A percentile compares a stretch with the other conserved stretches of the same genome.
phyloP scores from a whole-genome alignment of 2,797 vertebrate genomes.

The Trematomus bernacchii region DNA sequence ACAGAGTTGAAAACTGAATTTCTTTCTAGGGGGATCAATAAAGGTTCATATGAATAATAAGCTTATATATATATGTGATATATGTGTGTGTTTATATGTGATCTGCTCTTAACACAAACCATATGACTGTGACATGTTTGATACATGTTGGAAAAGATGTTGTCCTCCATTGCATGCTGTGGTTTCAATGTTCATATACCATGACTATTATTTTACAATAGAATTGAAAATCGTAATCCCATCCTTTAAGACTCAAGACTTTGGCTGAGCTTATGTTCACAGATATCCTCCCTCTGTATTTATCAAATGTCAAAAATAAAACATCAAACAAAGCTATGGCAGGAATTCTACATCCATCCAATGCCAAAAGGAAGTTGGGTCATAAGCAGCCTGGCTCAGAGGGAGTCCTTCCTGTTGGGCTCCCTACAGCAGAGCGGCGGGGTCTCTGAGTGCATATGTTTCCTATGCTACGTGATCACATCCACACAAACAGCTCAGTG shows the following conservation, averaged over 20 bases:
- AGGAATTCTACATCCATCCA: not conserved
- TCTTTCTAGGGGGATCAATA: too few relatives aligned
- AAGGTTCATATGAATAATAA: too few relatives aligned
- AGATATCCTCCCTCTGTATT: not conserved
- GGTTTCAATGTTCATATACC: too few relatives aligned
- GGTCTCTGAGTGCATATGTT: constrained; percentile 51
- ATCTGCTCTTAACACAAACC: too few relatives aligned
- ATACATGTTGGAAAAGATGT: too few relatives aligned
- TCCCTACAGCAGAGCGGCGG: constrained; percentile 17
- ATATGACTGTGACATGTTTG: too few relatives aligned
- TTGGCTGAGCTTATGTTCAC: not conserved
- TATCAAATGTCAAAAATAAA: constrained; percentile 7
- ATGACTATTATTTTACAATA: too few relatives aligned
- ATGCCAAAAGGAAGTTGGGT: not conserved
- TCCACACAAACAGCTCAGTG: constrained; percentile 22
- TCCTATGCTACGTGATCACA: constrained; percentile 37
- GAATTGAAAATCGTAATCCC: too few relatives aligned
- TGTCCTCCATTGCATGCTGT: too few relatives aligned
- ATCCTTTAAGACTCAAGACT: not conserved
- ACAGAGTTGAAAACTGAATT: too few relatives aligned
- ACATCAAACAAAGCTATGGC: not conserved
- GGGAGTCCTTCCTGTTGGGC: constrained; percentile 25
- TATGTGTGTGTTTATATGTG: too few relatives aligned
- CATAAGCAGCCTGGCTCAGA: constrained; percentile 7
- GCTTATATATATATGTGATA: too few relatives aligned